Evolutionary conservation across 2,113 vertebrate genomes (phyloP).

Genomic region (Nothoprocta perdicaria): DNA sequence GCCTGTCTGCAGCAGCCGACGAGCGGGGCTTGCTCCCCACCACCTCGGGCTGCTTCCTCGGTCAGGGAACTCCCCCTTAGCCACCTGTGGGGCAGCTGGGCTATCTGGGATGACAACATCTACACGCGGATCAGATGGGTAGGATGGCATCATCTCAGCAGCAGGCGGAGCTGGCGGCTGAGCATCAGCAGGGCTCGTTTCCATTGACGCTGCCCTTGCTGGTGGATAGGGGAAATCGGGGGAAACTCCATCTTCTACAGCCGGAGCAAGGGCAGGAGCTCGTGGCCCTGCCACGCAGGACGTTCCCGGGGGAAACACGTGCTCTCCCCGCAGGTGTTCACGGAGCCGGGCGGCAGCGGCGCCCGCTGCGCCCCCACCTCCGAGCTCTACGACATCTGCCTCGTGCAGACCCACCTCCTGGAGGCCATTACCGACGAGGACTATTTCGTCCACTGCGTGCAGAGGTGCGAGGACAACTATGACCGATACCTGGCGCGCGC

Average conservation of each 20-base stretch:
- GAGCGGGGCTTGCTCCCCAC: not conserved
- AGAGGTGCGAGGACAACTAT: constrained; percentile 86
- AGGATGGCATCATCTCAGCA: not conserved
- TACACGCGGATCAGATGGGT: not conserved
- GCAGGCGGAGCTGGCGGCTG: not conserved
- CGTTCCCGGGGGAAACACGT: rapidly evolving
- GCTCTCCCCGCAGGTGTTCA: constrained; percentile 78
- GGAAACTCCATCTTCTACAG: not conserved
- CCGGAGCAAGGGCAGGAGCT: not conserved
- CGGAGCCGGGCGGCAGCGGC: constrained; percentile 47
- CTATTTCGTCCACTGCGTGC: constrained; percentile 85
- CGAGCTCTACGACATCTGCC: constrained; percentile 82
- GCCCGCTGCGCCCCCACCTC: constrained; percentile 74
- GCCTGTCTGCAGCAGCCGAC: not conserved
- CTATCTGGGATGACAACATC: not conserved
- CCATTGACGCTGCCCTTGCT: not conserved
- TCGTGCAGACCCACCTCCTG: constrained; percentile 89
- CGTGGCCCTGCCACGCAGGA: not conserved
- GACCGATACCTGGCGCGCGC: constrained; percentile 73
- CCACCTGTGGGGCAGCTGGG: not conserved
- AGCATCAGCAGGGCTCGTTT: not conserved
- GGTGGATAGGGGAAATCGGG: not conserved
- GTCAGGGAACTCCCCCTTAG: not conserved
- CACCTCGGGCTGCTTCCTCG: not conserved
- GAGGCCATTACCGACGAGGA: constrained; percentile 82